These are phyloP conservation scores for Potamarius usumacintae DNA, from an alignment of 2,113 vertebrate genomes.

Conservation along the genomic window DNA sequence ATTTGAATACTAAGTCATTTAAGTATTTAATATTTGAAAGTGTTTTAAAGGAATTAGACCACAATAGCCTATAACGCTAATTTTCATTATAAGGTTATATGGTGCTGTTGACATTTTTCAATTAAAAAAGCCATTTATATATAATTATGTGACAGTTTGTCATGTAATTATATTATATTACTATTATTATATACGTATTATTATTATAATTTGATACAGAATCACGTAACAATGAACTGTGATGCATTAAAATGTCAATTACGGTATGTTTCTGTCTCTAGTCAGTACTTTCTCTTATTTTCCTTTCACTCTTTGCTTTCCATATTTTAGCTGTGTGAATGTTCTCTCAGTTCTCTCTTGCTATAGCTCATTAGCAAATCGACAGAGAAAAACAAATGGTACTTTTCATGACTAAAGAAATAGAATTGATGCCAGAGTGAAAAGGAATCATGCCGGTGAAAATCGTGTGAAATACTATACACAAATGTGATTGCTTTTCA, in stretches of 20 bases:
- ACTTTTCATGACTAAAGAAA: neutral
- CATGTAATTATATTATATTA: no score
- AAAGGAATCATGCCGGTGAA: neutral
- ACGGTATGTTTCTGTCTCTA: neutral
- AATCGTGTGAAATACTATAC: neutral
- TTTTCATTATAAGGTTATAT: neutral
- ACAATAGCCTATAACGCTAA: neutral
- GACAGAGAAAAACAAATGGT: neutral
- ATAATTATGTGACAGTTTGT: neutral
- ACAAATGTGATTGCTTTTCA: neutral
- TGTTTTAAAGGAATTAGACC: neutral
- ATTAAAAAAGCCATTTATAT: neutral
- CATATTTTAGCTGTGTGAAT: neutral
- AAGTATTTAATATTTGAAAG: neutral
- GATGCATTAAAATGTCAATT: conserved; percentile 1
- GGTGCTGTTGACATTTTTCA: neutral
- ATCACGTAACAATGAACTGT: neutral
- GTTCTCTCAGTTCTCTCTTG: neutral
- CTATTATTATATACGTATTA: no score
- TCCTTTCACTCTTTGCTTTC: neutral
- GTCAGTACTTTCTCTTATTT: neutral
- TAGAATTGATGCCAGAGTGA: neutral
- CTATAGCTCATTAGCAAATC: neutral
- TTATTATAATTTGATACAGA: neutral
- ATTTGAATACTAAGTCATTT: neutral